Evolutionary conservation across 2,797 vertebrate species (phyloP).

Genomic region (Pterois miles): DNA sequence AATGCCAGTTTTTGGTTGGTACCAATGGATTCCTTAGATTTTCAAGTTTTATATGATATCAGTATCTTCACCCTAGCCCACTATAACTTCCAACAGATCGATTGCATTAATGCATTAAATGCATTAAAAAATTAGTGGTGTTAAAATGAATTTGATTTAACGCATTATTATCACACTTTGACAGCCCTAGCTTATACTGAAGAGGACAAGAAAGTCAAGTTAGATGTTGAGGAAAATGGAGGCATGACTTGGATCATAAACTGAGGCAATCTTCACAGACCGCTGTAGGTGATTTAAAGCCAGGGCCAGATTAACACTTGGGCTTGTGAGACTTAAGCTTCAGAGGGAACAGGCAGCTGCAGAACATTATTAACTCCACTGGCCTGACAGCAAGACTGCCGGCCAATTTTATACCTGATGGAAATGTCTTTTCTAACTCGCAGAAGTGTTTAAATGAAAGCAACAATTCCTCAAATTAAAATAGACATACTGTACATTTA

Average conservation of each 20-base stretch:
- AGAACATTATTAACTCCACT: constrained; percentile 45
- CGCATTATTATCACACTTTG: too few relatives aligned
- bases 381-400: background rate
- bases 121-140: too few relatives aligned
- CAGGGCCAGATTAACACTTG: constrained; percentile 14
- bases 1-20: too few relatives aligned
- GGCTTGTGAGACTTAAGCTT: constrained; percentile 13
- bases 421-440: constrained; percentile 4
- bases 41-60: too few relatives aligned
- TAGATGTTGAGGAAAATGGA: background rate
- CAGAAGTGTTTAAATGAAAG: constrained; percentile 6
- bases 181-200: background rate
- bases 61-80: too few relatives aligned
- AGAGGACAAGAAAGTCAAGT: background rate
- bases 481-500: background rate
- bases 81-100: too few relatives aligned
- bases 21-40: too few relatives aligned
- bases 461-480: background rate
- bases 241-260: constrained; percentile 9
- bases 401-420: constrained; percentile 13
- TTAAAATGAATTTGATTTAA: too few relatives aligned
- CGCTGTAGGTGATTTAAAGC: constrained; percentile 26
- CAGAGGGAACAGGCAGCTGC: constrained; percentile 6
- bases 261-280: constrained; percentile 23
- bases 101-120: too few relatives aligned